These are phyloP conservation scores for Agrotis segetum DNA, from an alignment of 2,888 invertebrate species.

Conservation along the genomic window DNA sequence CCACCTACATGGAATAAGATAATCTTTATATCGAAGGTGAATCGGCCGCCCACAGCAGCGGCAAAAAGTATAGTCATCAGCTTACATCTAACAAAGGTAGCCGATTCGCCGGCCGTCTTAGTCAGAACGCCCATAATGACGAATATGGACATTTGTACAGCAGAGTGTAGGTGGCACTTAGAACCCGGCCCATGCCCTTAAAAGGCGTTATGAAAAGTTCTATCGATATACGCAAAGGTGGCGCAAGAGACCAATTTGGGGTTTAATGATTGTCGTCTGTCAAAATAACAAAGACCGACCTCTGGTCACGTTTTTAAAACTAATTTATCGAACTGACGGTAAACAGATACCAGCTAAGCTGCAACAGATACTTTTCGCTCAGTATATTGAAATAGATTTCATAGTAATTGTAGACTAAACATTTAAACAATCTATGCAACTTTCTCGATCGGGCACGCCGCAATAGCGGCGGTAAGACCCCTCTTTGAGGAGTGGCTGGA, in stretches of 20 bases:
- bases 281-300: constrained; percentile 21
- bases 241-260: constrained; percentile 44
- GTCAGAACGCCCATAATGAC: constrained; percentile 87
- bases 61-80: constrained; percentile 84
- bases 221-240: constrained; percentile 63
- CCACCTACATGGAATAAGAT: constrained; percentile 83
- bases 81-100: constrained; percentile 85
- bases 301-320: not conserved
- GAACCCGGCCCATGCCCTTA: constrained; percentile 81
- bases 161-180: constrained; percentile 84
- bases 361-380: not conserved
- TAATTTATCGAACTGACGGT: not conserved
- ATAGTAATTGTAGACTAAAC: not conserved
- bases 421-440: constrained; percentile 22
- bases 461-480: too few relatives aligned
- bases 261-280: constrained; percentile 21
- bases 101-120: constrained; percentile 85
- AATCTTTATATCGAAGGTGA: constrained; percentile 88
- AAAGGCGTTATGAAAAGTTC: constrained; percentile 77
- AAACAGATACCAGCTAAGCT: not conserved
- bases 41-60: constrained; percentile 84
- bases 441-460: too few relatives aligned
- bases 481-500: too few relatives aligned
- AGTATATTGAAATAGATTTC: not conserved
- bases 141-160: constrained; percentile 88